phyloP scores from a whole-genome alignment of 2,888 invertebrate species.

The Muschampia plurimacula region DNA sequence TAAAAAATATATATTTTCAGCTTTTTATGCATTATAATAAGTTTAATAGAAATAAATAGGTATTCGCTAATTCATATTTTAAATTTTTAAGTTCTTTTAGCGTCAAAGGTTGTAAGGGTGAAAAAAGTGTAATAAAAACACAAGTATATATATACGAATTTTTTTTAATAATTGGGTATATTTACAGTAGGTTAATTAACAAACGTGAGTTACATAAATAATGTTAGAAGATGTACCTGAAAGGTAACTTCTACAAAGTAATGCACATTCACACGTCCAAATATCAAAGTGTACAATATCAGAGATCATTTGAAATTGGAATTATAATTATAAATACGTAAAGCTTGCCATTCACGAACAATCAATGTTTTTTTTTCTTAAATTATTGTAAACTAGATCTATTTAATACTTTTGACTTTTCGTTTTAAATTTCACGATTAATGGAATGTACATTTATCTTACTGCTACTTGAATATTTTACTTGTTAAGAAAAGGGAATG shows the following conservation, averaged over 20 bases:
- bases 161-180: constrained; percentile 85
- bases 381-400: neutral
- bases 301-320: constrained; percentile 61
- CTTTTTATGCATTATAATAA: too few species aligned
- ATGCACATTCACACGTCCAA: constrained; percentile 65
- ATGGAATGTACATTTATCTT: constrained; percentile 63
- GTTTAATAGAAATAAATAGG: too few species aligned
- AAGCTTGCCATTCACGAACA: constrained; percentile 36
- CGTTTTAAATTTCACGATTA: constrained; percentile 27
- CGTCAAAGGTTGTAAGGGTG: too few species aligned
- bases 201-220: constrained; percentile 83
- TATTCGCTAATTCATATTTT: too few species aligned
- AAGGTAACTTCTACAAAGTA: constrained; percentile 54
- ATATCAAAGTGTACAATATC: constrained; percentile 55
- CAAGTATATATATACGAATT: constrained; percentile 76
- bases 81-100: too few species aligned
- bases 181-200: constrained; percentile 84
- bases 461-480: constrained; percentile 37
- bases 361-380: constrained; percentile 38
- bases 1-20: too few species aligned
- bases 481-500: neutral
- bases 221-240: constrained; percentile 68
- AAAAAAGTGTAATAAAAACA: constrained; percentile 49
- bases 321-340: constrained; percentile 32
- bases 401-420: constrained; percentile 1